Evolutionary conservation across 2,113 vertebrate species (phyloP).

Genomic region (Cololabis saira): DNA sequence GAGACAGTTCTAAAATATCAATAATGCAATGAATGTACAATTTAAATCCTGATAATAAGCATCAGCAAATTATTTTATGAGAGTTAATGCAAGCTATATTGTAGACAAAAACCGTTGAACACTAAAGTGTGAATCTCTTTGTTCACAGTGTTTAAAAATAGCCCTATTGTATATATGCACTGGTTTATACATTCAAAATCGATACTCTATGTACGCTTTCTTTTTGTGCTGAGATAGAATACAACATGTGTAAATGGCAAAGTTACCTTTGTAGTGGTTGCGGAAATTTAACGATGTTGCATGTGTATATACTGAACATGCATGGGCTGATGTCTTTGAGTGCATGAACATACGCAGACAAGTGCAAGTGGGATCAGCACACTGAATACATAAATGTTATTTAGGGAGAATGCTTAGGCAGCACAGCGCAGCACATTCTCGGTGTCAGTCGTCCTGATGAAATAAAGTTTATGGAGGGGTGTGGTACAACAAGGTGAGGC

Average conservation of each 20-base stretch:
- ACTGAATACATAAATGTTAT: conserved; percentile 63
- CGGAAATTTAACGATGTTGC: conserved; percentile 10
- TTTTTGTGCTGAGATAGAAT: conserved; percentile 33
- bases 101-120: background rate
- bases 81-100: background rate
- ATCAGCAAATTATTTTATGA: background rate
- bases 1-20: conserved; percentile 1
- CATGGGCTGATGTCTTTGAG: conserved; percentile 28
- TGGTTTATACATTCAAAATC: conserved; percentile 31
- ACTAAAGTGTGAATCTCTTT: conserved; percentile 1
- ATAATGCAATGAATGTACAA: background rate
- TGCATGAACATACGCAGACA: conserved; percentile 31
- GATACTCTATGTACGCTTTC: conserved; percentile 35
- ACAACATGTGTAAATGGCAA: conserved; percentile 46
- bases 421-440: conserved; percentile 82
- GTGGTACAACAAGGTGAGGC: conserved; percentile 77
- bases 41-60: conserved; percentile 2
- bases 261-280: conserved; percentile 39
- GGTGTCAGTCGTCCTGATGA: conserved; percentile 66
- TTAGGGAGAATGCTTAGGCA: conserved; percentile 79
- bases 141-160: background rate
- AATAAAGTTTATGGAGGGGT: conserved; percentile 73
- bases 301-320: conserved; percentile 17
- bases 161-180: too few relatives aligned
- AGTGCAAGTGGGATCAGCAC: conserved; percentile 53